Evolutionary conservation across 2,113 vertebrate species (phyloP).

Genomic region (Hirundichthys speculiger): DNA sequence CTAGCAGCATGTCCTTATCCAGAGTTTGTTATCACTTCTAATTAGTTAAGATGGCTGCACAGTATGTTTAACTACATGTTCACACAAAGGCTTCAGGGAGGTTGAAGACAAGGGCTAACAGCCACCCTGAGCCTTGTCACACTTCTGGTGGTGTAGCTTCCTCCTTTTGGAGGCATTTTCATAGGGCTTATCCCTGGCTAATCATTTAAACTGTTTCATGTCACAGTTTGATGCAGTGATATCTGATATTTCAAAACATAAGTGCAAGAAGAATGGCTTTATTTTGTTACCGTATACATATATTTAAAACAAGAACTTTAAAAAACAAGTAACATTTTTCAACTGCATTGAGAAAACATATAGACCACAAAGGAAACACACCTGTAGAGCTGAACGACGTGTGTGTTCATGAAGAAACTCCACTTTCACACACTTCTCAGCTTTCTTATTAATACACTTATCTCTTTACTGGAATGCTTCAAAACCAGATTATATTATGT

Average conservation of each 20-base stretch:
- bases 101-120: slow-evolving; percentile 4
- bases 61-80: slow-evolving; percentile 20
- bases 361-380: neutral
- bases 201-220: too few relatives aligned
- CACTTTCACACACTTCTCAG: neutral
- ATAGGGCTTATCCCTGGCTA: neutral
- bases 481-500: neutral
- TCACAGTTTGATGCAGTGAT: too few relatives aligned
- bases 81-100: slow-evolving; percentile 11
- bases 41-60: slow-evolving; percentile 45
- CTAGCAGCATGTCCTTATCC: slow-evolving; percentile 20
- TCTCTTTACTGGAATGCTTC: neutral
- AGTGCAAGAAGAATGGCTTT: too few relatives aligned
- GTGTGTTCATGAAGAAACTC: neutral
- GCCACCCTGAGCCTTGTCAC: neutral
- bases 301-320: neutral
- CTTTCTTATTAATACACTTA: too few relatives aligned
- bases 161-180: neutral
- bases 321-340: neutral
- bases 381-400: neutral
- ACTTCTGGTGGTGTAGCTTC: neutral
- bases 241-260: too few relatives aligned
- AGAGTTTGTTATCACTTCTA: slow-evolving; percentile 47
- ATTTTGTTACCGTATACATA: too few relatives aligned
- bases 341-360: neutral